phyloP scores from a whole-genome alignment of 2,797 vertebrate species.

The Takifugu ocellatus region DNA sequence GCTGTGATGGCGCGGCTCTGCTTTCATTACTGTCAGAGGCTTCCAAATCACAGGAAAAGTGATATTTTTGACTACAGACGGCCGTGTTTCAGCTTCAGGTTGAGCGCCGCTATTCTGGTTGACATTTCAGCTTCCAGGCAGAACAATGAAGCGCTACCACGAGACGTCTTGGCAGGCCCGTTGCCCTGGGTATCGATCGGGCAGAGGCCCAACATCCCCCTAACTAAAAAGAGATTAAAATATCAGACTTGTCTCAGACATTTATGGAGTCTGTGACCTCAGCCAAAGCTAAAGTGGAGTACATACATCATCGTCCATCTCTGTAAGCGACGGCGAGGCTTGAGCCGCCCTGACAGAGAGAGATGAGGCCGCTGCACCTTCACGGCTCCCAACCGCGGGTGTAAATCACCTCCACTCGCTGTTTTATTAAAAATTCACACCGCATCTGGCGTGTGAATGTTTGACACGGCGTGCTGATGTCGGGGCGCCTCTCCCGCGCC shows the following conservation, averaged over 20 bases:
- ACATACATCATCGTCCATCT: constrained; percentile 78
- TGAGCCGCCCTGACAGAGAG: constrained; percentile 55
- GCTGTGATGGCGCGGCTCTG: constrained; percentile 14
- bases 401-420: constrained; percentile 50
- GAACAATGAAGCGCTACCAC: constrained; percentile 69
- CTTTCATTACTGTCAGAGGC: constrained; percentile 51
- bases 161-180: constrained; percentile 71
- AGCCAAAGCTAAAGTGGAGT: constrained; percentile 75
- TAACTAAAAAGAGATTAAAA: constrained; percentile 79
- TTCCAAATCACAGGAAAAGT: constrained; percentile 29
- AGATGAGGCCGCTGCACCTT: constrained; percentile 42
- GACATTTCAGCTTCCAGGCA: constrained; percentile 67
- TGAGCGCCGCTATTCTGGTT: constrained; percentile 45
- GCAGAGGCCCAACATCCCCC: constrained; percentile 73
- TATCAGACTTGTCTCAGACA: constrained; percentile 79
- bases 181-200: constrained; percentile 75
- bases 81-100: constrained; percentile 47
- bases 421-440: constrained; percentile 66
- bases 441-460: constrained; percentile 59
- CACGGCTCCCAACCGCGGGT: constrained; percentile 39
- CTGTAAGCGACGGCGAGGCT: constrained; percentile 54
- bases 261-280: constrained; percentile 82
- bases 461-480: constrained; percentile 49
- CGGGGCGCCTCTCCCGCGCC: constrained; percentile 50
- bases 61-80: constrained; percentile 46